Percentiles rank a stretch among this genome's conserved stretches.
Evolutionary conservation across 2,113 vertebrate species (phyloP).

Genomic region (Laticauda laticaudata): DNA sequence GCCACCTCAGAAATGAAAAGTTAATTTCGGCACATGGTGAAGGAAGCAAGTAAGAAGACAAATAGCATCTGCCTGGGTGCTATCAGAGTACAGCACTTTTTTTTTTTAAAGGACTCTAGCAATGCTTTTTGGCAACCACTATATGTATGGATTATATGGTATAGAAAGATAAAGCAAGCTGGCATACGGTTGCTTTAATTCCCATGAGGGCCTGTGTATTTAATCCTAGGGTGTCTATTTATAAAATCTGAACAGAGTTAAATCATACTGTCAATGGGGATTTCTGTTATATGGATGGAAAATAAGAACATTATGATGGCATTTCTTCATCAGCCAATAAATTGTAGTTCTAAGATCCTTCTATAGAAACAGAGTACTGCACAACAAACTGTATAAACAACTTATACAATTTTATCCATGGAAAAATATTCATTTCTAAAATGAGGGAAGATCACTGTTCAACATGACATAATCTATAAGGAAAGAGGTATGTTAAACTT

Average conservation of each 20-base stretch:
- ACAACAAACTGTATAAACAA: neutral
- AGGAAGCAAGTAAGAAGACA: conserved; percentile 23
- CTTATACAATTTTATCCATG: neutral
- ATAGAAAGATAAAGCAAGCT: conserved; percentile 18
- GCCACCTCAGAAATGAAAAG: conserved; percentile 21
- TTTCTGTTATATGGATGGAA: conserved; percentile 7
- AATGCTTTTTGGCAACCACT: conserved; percentile 27
- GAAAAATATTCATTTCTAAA: neutral
- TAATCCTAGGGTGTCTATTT: conserved; percentile 42
- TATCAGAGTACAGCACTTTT: conserved; percentile 14
- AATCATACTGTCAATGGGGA: conserved; percentile 15
- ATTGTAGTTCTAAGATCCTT: neutral
- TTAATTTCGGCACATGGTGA: conserved; percentile 27
- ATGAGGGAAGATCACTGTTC: neutral
- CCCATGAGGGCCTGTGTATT: conserved; percentile 9
- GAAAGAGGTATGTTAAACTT: neutral
- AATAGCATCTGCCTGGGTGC: neutral
- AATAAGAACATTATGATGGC: conserved; percentile 26
- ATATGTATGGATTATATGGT: conserved; percentile 30
- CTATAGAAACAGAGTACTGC: neutral
- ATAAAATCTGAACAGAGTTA: conserved; percentile 35
- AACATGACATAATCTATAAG: neutral
- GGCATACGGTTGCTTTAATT: conserved; percentile 38
- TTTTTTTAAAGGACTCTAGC: neutral
- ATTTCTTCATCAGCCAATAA: conserved; percentile 5